Evolutionary conservation across 2,797 vertebrate genomes (phyloP).

Genomic region (Alcedo atthis): DNA sequence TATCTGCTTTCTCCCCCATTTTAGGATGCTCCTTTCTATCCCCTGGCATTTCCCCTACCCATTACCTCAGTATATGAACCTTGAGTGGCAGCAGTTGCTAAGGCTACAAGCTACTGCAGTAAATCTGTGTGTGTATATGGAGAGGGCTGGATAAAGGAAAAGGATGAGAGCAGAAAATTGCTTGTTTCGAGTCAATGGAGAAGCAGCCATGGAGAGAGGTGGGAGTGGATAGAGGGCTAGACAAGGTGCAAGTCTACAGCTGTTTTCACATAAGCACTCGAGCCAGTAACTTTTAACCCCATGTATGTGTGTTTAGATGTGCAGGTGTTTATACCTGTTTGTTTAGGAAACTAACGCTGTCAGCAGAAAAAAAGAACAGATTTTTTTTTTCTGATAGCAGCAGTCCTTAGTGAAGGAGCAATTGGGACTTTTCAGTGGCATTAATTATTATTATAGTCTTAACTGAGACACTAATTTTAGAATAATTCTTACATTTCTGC

Average conservation of each 20-base stretch:
- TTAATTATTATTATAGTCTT: background rate
- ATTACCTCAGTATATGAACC: background rate
- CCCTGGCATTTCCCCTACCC: background rate
- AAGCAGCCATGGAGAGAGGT: background rate
- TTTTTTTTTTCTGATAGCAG: background rate
- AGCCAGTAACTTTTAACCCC: background rate
- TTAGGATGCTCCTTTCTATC: background rate
- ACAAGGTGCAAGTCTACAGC: background rate
- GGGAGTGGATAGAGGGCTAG: background rate
- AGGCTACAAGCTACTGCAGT: constrained; percentile 50
- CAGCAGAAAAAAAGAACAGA: background rate
- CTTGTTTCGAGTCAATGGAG: constrained; percentile 2
- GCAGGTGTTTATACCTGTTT: background rate
- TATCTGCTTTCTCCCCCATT: background rate
- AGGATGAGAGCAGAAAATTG: constrained; percentile 49
- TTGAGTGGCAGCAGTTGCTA: constrained; percentile 56
- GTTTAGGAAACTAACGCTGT: background rate
- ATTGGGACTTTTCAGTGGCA: background rate
- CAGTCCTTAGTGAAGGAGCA: background rate
- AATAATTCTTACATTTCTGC: background rate
- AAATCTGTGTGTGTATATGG: background rate
- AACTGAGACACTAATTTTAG: background rate
- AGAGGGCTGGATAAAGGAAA: constrained; percentile 7
- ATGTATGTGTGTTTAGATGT: background rate
- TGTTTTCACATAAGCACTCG: background rate